Conservation (phyloP, 2,113 vertebrate species). For the Callipepla californica region DNA sequence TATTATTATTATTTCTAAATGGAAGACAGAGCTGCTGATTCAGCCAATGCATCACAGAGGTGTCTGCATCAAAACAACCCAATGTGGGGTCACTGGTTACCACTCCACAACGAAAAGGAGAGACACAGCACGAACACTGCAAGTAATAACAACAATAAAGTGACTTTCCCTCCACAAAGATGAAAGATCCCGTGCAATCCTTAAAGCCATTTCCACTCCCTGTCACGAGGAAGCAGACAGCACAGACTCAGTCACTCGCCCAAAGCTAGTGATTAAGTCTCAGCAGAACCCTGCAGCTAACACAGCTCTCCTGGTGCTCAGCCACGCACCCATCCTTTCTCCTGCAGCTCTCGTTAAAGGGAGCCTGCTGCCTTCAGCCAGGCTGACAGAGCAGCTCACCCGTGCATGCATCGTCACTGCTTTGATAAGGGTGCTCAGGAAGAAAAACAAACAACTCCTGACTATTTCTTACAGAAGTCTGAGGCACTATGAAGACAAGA, state of each 20-base stretch:
- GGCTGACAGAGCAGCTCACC: neutral
- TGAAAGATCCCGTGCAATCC: neutral
- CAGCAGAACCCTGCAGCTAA: neutral
- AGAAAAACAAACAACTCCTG: neutral
- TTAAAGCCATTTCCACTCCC: neutral
- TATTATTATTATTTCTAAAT: neutral
- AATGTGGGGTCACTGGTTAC: neutral
- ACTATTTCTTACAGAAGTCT: neutral
- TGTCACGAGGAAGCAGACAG: neutral
- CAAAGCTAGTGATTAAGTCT: neutral
- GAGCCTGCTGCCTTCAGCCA: neutral
- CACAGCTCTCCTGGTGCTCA: neutral
- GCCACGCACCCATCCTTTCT: neutral
- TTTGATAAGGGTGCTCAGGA: neutral
- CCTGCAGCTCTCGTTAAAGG: neutral
- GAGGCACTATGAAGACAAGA: neutral
- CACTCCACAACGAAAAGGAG: neutral
- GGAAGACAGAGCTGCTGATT: neutral
- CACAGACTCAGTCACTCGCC: neutral
- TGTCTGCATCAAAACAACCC: neutral
- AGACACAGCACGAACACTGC: rapidly evolving
- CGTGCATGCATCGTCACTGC: neutral
- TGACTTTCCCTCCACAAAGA: neutral
- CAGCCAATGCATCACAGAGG: rapidly evolving
- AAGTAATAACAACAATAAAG: neutral